phyloP scores from a whole-genome alignment of 1,140 invertebrate species.

The Lordiphosa collinella region DNA sequence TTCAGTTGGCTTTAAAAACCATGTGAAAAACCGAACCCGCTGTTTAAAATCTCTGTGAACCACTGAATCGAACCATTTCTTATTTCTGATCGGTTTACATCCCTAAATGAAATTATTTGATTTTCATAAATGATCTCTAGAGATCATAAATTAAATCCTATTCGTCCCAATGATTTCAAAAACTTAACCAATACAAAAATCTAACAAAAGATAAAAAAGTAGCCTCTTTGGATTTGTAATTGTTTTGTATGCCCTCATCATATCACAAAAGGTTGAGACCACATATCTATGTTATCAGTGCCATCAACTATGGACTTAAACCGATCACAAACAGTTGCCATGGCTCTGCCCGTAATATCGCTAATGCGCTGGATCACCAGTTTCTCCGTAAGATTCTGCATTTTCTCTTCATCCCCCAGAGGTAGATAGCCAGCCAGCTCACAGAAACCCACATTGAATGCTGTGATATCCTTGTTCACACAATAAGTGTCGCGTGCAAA shows the following conservation, averaged over 20 bases:
- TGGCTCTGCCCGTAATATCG: constrained; percentile 49
- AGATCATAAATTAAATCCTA: no score
- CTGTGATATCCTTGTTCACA: constrained; percentile 48
- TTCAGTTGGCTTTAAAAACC: no score
- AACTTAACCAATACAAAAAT: no score
- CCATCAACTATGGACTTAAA: constrained; percentile 34
- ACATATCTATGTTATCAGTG: neutral
- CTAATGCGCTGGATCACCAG: constrained; percentile 48
- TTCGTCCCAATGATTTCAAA: no score
- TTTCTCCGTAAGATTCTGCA: constrained; percentile 47
- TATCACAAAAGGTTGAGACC: constrained; percentile 8
- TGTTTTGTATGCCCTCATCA: neutral
- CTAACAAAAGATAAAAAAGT: no score
- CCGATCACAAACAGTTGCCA: constrained; percentile 44
- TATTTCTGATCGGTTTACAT: no score
- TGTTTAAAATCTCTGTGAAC: no score
- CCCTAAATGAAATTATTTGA: no score
- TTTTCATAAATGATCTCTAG: no score
- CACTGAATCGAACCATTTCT: no score
- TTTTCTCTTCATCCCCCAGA: constrained; percentile 50
- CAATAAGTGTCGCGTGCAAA: constrained; percentile 55
- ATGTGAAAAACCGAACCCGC: no score
- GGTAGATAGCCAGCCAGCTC: constrained; percentile 68
- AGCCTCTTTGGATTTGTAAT: neutral
- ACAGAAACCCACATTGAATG: constrained; percentile 74